Base-by-base conservation (phyloP, 2,888 invertebrate genomes). In the Brassicogethes aeneus region DNA sequence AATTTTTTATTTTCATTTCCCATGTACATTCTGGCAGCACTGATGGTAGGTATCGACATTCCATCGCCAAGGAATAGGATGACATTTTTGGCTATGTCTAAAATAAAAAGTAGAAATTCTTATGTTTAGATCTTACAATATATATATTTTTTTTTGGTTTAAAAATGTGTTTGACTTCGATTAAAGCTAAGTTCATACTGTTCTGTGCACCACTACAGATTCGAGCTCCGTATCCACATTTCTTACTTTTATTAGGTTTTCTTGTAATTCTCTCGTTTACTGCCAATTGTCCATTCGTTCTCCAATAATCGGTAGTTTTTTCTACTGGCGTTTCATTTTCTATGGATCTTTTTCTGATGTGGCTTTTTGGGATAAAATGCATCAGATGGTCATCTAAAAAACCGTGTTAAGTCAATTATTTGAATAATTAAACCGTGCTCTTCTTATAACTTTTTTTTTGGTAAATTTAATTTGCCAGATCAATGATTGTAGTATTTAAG, bases 51-150 rank as follows among this genome's bases (percentile, higher is more conserved):
- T 36, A 88, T 70, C 30, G 87, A 85, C 88, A 90, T 86, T 1
- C 90, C 90, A 57, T 90, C 90, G 1, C 89, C 89, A 12, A 90
- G 68, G 57, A 88, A 87, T 44, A 88, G 60, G 37, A 89, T 85
- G 1, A 86, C 72, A 62, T 89, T 89, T 60, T 79, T 81, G 1
- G 82, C 82, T 15, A 48, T 37, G 30, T 53, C 60, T 61, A 37
- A 15, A 53, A 53, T 15, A 23, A 23, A 23, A 23, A 23, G 23
- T 23, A 23, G 23, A 5, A 23, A 23, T 7, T 23, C 23, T 7
- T 10, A 23, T 10, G 23, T 23, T 23, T 23, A 23, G 10, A 23
- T 23, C 10, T 23, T 5, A 23, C 23, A 23, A 23, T 23, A 23
- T 7, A 23, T 23, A 7, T 23, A 7, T 23, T 23, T 5, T 7